Percentiles rank a stretch among this genome's conserved stretches.
Evolutionary conservation across 2,113 vertebrate species (phyloP).

Genomic region (Larimichthys crocea): DNA sequence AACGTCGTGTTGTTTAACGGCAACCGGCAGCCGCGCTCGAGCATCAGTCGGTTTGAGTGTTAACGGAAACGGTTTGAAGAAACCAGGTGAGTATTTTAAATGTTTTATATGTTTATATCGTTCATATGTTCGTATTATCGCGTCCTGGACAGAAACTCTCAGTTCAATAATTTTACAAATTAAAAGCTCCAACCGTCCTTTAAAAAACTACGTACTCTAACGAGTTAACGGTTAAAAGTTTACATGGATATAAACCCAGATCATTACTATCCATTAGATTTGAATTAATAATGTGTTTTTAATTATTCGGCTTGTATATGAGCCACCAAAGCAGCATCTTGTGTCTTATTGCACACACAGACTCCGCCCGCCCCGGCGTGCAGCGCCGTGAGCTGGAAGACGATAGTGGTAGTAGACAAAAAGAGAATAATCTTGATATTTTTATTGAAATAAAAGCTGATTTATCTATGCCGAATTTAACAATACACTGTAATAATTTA

Average conservation of each 20-base stretch:
- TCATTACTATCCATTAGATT: background rate
- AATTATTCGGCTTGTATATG: background rate
- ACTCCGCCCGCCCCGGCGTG: background rate
- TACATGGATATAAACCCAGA: background rate
- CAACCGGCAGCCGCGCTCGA: too few relatives aligned
- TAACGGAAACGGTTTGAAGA: background rate
- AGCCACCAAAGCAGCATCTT: background rate
- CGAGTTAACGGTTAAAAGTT: background rate
- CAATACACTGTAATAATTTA: rapidly evolving
- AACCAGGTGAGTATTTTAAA: background rate
- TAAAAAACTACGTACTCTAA: background rate
- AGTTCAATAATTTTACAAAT: background rate
- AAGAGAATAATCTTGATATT: background rate
- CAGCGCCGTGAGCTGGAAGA: background rate
- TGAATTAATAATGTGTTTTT: background rate
- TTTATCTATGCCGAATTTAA: background rate
- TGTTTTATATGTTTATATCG: too few relatives aligned
- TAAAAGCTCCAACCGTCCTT: too few relatives aligned
- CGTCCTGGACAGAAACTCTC: background rate
- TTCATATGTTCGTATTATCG: rapidly evolving
- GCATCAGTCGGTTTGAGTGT: background rate
- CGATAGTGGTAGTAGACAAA: background rate
- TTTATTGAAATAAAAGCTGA: background rate
- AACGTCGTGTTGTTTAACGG: too few relatives aligned
- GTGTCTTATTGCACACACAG: background rate